Conservation (phyloP, 1,140 invertebrate genomes). For the Temnothorax longispinosus region DNA sequence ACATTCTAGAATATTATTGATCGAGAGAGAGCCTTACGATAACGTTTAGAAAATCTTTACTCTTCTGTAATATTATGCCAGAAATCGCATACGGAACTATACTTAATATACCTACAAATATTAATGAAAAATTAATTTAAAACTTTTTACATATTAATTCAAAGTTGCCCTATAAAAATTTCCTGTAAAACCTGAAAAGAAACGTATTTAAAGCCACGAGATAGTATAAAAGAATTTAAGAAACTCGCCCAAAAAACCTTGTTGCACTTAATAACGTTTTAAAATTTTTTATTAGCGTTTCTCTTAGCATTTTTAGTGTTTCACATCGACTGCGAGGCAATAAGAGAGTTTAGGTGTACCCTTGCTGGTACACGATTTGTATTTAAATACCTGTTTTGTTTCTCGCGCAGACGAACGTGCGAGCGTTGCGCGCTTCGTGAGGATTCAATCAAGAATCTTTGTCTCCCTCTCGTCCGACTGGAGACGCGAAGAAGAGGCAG, state of each 20-base stretch:
- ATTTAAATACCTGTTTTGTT: no score
- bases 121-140: neutral
- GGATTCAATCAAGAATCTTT: no score
- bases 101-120: neutral
- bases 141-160: neutral
- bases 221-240: neutral
- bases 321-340: constrained; percentile 40
- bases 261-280: no score
- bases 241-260: neutral
- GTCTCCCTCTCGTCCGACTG: no score
- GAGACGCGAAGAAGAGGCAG: no score
- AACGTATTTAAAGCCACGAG: neutral
- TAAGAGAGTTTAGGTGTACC: constrained; percentile 60
- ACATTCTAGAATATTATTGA: neutral
- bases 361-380: neutral
- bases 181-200: neutral
- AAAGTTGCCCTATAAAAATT: neutral
- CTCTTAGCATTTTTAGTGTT: neutral
- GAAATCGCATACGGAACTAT: neutral
- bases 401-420: no score
- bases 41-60: neutral
- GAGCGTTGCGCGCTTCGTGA: no score
- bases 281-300: neutral
- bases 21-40: neutral
- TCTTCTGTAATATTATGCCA: neutral